Conservation (phyloP, 2,113 vertebrate genomes). For the Loxodonta africana region DNA sequence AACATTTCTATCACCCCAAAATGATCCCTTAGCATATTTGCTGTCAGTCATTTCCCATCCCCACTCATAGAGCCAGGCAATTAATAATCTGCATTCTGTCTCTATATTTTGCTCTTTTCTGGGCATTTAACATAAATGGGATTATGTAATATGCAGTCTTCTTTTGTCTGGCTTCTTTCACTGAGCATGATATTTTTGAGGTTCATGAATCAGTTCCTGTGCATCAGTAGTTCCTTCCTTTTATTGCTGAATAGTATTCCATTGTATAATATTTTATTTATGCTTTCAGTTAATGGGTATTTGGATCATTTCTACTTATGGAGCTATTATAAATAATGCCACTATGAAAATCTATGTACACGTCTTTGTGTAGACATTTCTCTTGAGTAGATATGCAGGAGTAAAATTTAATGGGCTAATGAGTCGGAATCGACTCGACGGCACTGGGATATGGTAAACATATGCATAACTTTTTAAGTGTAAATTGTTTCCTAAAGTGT, state of each 20-base stretch:
- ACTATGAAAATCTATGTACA: background rate
- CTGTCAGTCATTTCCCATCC: background rate
- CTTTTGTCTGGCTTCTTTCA: background rate
- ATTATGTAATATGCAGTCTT: background rate
- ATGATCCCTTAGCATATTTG: background rate
- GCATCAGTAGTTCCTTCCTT: background rate
- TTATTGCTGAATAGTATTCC: background rate
- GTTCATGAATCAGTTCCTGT: background rate
- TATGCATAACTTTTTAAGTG: background rate
- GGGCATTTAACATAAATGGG: background rate
- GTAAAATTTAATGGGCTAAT: background rate
- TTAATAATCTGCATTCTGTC: too few species aligned
- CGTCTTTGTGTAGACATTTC: background rate
- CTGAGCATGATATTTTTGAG: background rate
- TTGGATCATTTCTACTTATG: background rate
- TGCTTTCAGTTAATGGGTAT: background rate
- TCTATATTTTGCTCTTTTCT: background rate
- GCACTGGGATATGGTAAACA: background rate
- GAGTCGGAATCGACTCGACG: too few species aligned
- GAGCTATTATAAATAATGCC: background rate
- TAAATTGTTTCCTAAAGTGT: background rate
- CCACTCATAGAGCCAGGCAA: background rate
- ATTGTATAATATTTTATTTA: background rate
- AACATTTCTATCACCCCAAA: background rate
- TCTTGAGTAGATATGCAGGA: background rate